Base-by-base conservation (phyloP, 1,140 invertebrate species). In the Homarus americanus region DNA sequence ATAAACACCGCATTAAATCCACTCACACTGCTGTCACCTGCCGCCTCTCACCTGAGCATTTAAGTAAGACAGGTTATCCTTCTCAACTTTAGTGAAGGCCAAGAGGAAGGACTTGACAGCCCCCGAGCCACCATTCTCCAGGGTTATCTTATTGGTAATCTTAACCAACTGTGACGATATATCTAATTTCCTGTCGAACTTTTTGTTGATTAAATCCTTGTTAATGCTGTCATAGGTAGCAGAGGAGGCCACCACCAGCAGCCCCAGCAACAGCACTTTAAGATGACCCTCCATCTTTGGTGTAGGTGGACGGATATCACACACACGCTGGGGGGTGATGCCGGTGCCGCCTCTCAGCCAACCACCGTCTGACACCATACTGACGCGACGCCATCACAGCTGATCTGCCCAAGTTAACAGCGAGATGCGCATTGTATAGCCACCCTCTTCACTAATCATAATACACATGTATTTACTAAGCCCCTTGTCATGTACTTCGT, bases 81-180 rank as follows among this genome's bases (percentile, higher is more conserved):
- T 95, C 53, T 96, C 94, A 10, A 95, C 93, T 32, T 95, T 94
- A 92, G 98, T 96, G 28, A 97, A 93, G n/a, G 96, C 94, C 93
- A 97, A 96, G 5, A 97, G 93, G 93, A 98, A 97, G 92, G 94
- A 96, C 58, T 95, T 96, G 9, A 97, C 95, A 53, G 96, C 94
- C 84, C 96, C 95, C 93, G 96, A 96, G 76, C 97, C 96, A 91
- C 95, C 95, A 94, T 98, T 98, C 95, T 98, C 97, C 86, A 98
- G 94, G 82, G 96, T 97, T 91, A 99, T 95, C 94, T 97, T 97
- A 5, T 96, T 95, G 20, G 95, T 95, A 38, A 98, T 96, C 95
- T 98, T 98, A 0, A 97, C 97, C 53, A 99, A 94, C 95, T 99
- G 98, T 20, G 97, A 96, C 3, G 97, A 96, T 80, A 99, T 94